Conservation (phyloP, 1,140 invertebrate species). For the Drosophila nikananu region DNA sequence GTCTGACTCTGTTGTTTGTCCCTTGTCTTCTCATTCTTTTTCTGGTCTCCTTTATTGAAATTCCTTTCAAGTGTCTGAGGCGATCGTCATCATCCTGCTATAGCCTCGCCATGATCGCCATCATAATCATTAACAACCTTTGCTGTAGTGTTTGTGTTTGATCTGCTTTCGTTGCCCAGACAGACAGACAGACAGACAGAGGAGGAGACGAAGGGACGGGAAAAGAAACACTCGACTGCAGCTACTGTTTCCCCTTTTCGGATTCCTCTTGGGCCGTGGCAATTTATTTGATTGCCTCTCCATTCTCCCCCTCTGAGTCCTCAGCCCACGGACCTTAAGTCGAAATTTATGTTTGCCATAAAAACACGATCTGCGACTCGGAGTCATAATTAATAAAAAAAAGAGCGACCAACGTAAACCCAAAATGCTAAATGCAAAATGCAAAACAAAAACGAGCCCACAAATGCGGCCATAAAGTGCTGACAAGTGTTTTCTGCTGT, state of each 20-base stretch:
- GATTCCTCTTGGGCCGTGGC: slow-evolving; percentile 44
- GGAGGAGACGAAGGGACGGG: not conserved
- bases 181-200: slow-evolving; percentile 13
- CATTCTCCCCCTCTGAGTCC: slow-evolving; percentile 30
- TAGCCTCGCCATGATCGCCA: slow-evolving; percentile 24
- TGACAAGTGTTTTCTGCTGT: slow-evolving; percentile 65
- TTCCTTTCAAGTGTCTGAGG: slow-evolving; percentile 65
- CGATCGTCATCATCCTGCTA: slow-evolving; percentile 41
- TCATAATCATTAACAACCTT: slow-evolving; percentile 55
- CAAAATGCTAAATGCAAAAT: slow-evolving; percentile 34
- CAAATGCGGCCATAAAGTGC: slow-evolving; percentile 68
- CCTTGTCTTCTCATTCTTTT: slow-evolving; percentile 21
- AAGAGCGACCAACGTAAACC: slow-evolving; percentile 13
- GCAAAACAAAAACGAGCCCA: slow-evolving; percentile 36
- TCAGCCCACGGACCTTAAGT: slow-evolving; percentile 60
- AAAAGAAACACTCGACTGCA: slow-evolving; percentile 31
- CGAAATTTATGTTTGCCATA: slow-evolving; percentile 78
- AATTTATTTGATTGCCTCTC: slow-evolving; percentile 83
- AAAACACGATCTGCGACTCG: slow-evolving; percentile 66
- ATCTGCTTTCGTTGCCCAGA: slow-evolving; percentile 39
- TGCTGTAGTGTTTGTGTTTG: slow-evolving; percentile 41
- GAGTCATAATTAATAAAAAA: slow-evolving; percentile 77
- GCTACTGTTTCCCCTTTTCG: slow-evolving; percentile 61
- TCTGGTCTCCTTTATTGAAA: slow-evolving; percentile 64
- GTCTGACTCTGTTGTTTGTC: slow-evolving; percentile 41